Percentiles rank a stretch among this genome's conserved stretches.
Evolutionary conservation across 2,888 invertebrate species (phyloP).

Genomic region (Diarsia dahlii): DNA sequence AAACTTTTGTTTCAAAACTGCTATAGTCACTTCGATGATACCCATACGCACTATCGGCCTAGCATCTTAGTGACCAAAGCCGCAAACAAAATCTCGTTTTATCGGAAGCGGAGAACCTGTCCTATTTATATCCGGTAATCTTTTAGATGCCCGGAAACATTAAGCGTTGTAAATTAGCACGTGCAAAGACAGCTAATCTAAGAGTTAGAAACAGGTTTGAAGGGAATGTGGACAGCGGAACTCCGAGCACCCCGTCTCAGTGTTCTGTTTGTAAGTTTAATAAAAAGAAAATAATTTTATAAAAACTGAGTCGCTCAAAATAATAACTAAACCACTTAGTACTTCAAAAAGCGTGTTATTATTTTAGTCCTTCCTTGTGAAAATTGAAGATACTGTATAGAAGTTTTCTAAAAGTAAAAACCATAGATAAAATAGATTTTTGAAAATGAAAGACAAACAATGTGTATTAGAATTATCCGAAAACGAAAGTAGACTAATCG

Average conservation of each 20-base stretch:
- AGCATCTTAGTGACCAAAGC: not conserved
- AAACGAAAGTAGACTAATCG: slow-evolving; percentile 27
- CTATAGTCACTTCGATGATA: not conserved
- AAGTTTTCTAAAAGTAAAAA: too few species aligned
- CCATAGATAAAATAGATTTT: too few species aligned
- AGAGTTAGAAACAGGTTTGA: slow-evolving; percentile 32
- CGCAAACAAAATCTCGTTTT: slow-evolving; percentile 4
- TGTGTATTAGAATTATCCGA: not conserved
- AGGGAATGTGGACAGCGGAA: not conserved
- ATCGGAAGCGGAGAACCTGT: slow-evolving; percentile 24
- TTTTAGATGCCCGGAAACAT: slow-evolving; percentile 38
- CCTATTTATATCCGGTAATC: slow-evolving; percentile 37
- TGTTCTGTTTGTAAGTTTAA: not conserved
- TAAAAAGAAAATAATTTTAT: not conserved
- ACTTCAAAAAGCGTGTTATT: too few species aligned
- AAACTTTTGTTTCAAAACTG: not conserved
- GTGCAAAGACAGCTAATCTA: slow-evolving; percentile 25
- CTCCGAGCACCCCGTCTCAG: not conserved
- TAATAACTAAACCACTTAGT: too few species aligned
- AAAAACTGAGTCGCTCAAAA: not conserved
- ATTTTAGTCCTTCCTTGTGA: too few species aligned
- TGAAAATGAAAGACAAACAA: too few species aligned
- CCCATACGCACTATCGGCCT: not conserved
- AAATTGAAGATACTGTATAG: too few species aligned
- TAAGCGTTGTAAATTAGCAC: slow-evolving; percentile 32